phyloP scores from a whole-genome alignment of 2,113 vertebrate genomes.

The Muntiacus reevesi region DNA sequence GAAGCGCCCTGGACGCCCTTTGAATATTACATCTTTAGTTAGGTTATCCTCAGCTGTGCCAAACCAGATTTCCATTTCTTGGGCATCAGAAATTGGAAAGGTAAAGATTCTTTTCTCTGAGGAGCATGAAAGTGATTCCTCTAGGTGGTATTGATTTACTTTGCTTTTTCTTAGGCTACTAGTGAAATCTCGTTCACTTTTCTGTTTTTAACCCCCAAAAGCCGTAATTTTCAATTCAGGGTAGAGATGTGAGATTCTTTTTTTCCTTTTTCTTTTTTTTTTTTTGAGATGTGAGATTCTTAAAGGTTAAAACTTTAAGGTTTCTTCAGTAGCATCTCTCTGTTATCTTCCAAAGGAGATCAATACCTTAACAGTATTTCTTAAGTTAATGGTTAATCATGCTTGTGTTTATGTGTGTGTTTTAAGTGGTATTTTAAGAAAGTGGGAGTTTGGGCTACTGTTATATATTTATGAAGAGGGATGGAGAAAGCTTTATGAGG shows the following conservation, averaged over 20 bases:
- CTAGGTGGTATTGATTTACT: background rate
- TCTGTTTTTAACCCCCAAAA: background rate
- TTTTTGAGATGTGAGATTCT: background rate
- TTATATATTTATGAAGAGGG: background rate
- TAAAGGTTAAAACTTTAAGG: background rate
- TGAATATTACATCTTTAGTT: slow-evolving; percentile 97
- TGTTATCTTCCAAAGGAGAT: slow-evolving; percentile 6
- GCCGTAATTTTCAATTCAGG: background rate
- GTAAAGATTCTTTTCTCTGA: slow-evolving; percentile 75
- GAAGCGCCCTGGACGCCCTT: slow-evolving; percentile 93
- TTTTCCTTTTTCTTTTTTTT: no score
- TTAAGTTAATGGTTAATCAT: background rate
- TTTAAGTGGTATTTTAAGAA: slow-evolving; percentile 12
- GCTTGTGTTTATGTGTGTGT: background rate
- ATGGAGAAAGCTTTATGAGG: background rate
- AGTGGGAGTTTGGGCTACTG: background rate
- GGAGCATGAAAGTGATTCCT: background rate
- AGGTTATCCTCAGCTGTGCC: slow-evolving; percentile 95
- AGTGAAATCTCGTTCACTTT: background rate
- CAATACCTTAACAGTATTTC: background rate
- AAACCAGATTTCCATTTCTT: slow-evolving; percentile 97
- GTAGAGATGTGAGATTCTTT: background rate
- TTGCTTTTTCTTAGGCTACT: background rate
- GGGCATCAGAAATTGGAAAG: slow-evolving; percentile 98
- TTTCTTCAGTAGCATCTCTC: slow-evolving; percentile 10